phyloP scores from a whole-genome alignment of 2,888 invertebrate genomes.

The Lapara coniferarum region DNA sequence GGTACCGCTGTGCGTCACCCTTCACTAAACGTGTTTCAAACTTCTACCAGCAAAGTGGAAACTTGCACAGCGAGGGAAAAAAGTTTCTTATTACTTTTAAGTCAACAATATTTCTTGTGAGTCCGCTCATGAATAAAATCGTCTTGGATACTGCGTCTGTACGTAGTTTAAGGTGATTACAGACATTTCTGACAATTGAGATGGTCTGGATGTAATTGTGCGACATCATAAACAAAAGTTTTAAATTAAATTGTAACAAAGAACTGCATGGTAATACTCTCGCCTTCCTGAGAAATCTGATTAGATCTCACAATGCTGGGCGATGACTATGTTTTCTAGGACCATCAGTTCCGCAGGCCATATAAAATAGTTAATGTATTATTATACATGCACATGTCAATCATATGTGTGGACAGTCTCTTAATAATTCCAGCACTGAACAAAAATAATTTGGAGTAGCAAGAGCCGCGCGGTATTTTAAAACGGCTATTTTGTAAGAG shows the following conservation, averaged over 20 bases:
- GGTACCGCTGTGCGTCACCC: conserved; percentile 48
- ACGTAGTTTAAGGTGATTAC: background rate
- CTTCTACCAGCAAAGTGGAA: conserved; percentile 35
- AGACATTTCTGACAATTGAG: background rate
- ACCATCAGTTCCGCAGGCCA: no score
- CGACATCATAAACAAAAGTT: no score
- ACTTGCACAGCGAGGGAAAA: conserved; percentile 33
- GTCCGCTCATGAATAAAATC: conserved; percentile 36
- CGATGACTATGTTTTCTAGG: no score
- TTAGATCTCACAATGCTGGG: no score
- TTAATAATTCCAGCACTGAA: conserved; percentile 22
- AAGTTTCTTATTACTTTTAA: conserved; percentile 46
- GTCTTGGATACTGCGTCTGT: conserved; percentile 23
- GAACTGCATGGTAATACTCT: no score
- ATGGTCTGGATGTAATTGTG: background rate
- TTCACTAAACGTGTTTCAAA: conserved; percentile 51
- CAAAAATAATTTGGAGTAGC: conserved; percentile 14
- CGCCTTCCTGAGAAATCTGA: no score
- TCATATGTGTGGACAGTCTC: conserved; percentile 9
- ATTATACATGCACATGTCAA: background rate
- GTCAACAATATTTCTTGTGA: conserved; percentile 38
- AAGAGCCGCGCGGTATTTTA: conserved; percentile 1
- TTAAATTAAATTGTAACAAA: no score
- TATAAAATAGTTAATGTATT: no score
- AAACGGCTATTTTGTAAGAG: conserved; percentile 18